Conservation (phyloP, 2,888 invertebrate genomes). For the Cactoblastis cactorum region DNA sequence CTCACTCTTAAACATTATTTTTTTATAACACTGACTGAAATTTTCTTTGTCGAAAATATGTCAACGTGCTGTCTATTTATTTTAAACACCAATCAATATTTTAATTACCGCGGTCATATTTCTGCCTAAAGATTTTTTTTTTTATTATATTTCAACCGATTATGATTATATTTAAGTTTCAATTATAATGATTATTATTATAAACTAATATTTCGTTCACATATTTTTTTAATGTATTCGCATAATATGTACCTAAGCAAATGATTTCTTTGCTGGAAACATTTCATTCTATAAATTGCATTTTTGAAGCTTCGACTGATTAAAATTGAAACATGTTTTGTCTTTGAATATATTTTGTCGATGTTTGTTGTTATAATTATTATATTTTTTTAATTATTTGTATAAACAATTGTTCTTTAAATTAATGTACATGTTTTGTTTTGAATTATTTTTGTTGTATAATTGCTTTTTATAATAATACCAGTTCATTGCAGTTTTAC, state of each 20-base stretch:
- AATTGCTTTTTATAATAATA: slow-evolving; percentile 87
- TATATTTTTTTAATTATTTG: slow-evolving; percentile 83
- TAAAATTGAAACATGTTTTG: slow-evolving; percentile 76
- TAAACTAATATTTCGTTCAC: slow-evolving; percentile 30
- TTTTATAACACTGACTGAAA: not conserved
- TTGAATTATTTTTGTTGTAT: slow-evolving; percentile 87
- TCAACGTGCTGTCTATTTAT: not conserved
- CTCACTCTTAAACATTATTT: slow-evolving; percentile 32
- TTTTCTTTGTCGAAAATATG: slow-evolving; percentile 19
- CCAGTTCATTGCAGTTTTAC: slow-evolving; percentile 85
- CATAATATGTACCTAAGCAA: slow-evolving; percentile 67
- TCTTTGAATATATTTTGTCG: slow-evolving; percentile 79
- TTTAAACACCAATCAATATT: slow-evolving; percentile 19
- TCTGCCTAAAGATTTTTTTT: slow-evolving; percentile 20
- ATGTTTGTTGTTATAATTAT: slow-evolving; percentile 81
- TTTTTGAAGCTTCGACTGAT: slow-evolving; percentile 77
- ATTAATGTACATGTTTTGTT: slow-evolving; percentile 88
- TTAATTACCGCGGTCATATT: slow-evolving; percentile 29
- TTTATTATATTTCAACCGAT: slow-evolving; percentile 50
- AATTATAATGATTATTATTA: slow-evolving; percentile 44
- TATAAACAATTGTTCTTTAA: slow-evolving; percentile 87
- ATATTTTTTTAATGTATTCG: slow-evolving; percentile 54
- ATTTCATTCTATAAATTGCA: slow-evolving; percentile 76
- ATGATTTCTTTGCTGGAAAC: slow-evolving; percentile 55
- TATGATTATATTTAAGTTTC: slow-evolving; percentile 58